Evolutionary conservation across 2,797 vertebrate species (phyloP).

Genomic region (Miichthys miiuy): DNA sequence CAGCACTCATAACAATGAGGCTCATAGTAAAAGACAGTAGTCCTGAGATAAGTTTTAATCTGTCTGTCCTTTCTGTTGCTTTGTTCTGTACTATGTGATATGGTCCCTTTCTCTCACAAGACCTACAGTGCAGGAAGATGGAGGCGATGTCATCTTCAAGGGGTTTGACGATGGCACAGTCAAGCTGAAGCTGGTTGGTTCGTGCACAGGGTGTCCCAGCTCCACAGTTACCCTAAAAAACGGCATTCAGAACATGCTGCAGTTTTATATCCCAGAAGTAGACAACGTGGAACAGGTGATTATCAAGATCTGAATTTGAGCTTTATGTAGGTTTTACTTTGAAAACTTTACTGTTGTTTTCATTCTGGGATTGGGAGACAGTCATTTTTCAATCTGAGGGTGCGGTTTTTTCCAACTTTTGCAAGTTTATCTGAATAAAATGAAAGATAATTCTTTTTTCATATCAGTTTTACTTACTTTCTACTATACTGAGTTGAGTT

Average conservation of each 20-base stretch:
- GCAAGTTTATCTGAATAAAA: neutral
- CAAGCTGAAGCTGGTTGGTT: slow-evolving; percentile 87
- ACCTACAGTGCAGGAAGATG: slow-evolving; percentile 89
- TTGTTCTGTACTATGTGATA: slow-evolving; percentile 35
- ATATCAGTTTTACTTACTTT: neutral
- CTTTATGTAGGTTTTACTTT: neutral
- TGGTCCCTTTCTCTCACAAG: slow-evolving; percentile 60
- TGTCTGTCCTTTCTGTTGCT: slow-evolving; percentile 27
- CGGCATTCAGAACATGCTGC: slow-evolving; percentile 90
- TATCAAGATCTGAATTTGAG: neutral
- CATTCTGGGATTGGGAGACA: neutral
- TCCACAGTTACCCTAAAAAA: slow-evolving; percentile 86
- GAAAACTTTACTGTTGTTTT: neutral
- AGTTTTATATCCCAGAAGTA: slow-evolving; percentile 90
- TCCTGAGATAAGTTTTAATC: slow-evolving; percentile 26
- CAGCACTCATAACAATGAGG: neutral
- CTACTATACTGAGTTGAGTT: neutral
- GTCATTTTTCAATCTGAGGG: too few species aligned
- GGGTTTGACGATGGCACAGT: slow-evolving; percentile 87
- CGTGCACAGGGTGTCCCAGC: slow-evolving; percentile 89
- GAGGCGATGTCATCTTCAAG: slow-evolving; percentile 88
- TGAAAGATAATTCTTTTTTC: neutral
- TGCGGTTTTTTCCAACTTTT: neutral
- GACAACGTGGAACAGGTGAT: slow-evolving; percentile 86
- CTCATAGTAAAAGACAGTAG: neutral